Evolutionary conservation across 2,888 invertebrate species (phyloP).

Genomic region (Augiades crinisus): DNA sequence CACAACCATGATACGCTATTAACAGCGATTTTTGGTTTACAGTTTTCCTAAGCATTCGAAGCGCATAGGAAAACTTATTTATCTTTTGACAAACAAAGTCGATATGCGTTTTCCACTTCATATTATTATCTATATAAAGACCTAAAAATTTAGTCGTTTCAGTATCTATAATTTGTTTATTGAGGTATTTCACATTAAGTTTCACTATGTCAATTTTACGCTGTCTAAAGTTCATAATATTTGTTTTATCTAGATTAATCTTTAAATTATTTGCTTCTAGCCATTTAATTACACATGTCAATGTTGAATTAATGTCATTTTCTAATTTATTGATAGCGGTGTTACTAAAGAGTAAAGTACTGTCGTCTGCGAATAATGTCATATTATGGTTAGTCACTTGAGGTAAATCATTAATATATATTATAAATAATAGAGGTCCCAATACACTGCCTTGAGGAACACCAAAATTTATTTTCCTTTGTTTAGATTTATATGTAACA

Average conservation of each 20-base stretch:
- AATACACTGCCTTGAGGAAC: too few species aligned
- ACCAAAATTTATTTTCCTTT: too few species aligned
- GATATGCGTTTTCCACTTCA: conserved; percentile 6
- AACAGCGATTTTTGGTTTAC: background rate
- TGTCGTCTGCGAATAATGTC: too few species aligned
- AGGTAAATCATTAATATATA: too few species aligned
- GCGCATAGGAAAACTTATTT: conserved; percentile 1
- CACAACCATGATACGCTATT: conserved; percentile 13
- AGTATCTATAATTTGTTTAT: background rate
- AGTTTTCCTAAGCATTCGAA: conserved; percentile 6
- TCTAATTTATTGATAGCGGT: too few species aligned
- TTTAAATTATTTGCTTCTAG: background rate
- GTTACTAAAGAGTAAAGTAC: too few species aligned
- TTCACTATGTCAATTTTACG: background rate
- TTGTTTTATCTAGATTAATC: background rate
- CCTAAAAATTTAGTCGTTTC: background rate
- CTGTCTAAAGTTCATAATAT: background rate
- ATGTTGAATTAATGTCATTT: too few species aligned
- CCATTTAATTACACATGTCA: background rate
- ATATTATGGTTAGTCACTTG: too few species aligned
- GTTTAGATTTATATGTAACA: too few species aligned
- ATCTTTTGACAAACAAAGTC: background rate
- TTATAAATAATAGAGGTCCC: too few species aligned
- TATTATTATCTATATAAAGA: background rate
- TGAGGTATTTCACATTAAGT: too few species aligned